phyloP scores from a whole-genome alignment of 2,113 vertebrate genomes.

The Fulmarus glacialis region DNA sequence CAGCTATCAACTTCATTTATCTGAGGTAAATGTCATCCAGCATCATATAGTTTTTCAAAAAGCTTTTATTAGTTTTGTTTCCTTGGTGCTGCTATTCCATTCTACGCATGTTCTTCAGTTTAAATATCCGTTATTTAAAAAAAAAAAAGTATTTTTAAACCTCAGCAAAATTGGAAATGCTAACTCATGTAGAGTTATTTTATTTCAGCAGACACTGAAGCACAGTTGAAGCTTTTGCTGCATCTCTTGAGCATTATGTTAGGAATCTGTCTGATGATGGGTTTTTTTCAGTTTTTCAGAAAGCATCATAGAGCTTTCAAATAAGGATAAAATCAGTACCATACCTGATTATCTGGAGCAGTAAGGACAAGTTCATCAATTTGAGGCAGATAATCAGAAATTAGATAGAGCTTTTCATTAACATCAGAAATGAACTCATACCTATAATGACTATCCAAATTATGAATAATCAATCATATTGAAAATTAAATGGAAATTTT shows the following conservation, averaged over 20 bases:
- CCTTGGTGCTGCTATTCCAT: neutral
- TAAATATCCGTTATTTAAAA: neutral
- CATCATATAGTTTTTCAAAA: neutral
- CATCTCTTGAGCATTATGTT: neutral
- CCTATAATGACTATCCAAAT: neutral
- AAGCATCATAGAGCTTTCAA: neutral
- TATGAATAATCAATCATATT: neutral
- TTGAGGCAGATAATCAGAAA: neutral
- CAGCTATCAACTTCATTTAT: neutral
- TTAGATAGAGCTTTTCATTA: neutral
- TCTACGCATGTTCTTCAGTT: neutral
- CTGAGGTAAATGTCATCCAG: neutral
- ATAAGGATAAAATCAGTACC: neutral
- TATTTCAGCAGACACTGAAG: neutral
- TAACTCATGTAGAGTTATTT: neutral
- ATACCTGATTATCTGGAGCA: neutral
- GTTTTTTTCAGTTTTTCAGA: neutral
- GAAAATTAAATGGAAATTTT: conserved; percentile 6
- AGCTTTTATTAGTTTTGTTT: neutral
- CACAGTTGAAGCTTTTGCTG: neutral
- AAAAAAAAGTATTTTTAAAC: neutral
- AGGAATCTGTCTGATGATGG: neutral
- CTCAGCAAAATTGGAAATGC: neutral
- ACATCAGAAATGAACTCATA: neutral
- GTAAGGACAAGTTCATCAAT: neutral